Percentiles rank a stretch among this genome's conserved stretches.
Evolutionary conservation across 2,888 invertebrate species (phyloP).

Genomic region (Sceliomorpha sp.): DNA sequence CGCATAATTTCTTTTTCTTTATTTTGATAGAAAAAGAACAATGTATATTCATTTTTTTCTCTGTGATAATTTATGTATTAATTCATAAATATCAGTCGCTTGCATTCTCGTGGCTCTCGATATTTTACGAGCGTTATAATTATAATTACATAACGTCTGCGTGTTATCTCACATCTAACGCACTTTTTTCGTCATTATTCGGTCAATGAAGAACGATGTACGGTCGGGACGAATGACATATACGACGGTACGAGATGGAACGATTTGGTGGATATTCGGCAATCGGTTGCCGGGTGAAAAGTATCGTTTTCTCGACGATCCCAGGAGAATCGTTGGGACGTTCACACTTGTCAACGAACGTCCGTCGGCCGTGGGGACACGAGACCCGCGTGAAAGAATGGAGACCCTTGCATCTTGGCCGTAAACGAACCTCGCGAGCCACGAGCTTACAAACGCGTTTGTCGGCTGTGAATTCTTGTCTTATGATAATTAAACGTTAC

Average conservation of each 20-base stretch:
- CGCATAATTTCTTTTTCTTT: slow-evolving; percentile 58
- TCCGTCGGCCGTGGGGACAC: too few species aligned
- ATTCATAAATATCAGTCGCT: slow-evolving; percentile 67
- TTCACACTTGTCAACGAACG: too few species aligned
- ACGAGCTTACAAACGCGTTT: slow-evolving; percentile 62
- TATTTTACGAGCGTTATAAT: slow-evolving; percentile 10
- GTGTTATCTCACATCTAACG: slow-evolving; percentile 7
- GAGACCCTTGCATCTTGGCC: too few species aligned
- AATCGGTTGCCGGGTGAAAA: too few species aligned
- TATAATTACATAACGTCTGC: slow-evolving; percentile 17
- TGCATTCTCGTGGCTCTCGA: slow-evolving; percentile 62
- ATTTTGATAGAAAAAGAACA: slow-evolving; percentile 64
- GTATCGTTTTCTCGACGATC: too few species aligned
- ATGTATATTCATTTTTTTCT: slow-evolving; percentile 65
- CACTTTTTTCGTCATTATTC: slow-evolving; percentile 20
- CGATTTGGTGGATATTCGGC: too few species aligned
- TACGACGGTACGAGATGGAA: too few species aligned
- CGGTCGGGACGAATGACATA: too few species aligned
- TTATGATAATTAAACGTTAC: slow-evolving; percentile 72
- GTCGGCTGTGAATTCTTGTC: slow-evolving; percentile 58
- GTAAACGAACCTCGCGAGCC: slow-evolving; percentile 54
- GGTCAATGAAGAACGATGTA: too few species aligned
- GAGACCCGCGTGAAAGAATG: too few species aligned
- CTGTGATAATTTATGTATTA: slow-evolving; percentile 68
- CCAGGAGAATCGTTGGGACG: too few species aligned